Evolutionary conservation across 2,797 vertebrate genomes (phyloP), one percentile per base, ranked within the genome.

Genomic region (Smutsia temminckii): DNA sequence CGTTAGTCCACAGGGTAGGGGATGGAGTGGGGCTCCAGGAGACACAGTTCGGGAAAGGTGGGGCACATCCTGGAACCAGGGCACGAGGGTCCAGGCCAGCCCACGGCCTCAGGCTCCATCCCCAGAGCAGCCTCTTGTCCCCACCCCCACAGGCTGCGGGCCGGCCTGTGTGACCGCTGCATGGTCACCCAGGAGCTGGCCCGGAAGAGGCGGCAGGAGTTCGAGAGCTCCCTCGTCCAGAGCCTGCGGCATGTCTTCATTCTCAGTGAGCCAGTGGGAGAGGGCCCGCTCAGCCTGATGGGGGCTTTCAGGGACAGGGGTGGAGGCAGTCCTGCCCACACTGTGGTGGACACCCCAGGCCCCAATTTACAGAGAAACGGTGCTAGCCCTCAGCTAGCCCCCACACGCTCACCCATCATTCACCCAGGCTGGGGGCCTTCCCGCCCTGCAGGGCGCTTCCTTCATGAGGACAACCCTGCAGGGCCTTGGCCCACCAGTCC

Each of bases 171-270:
- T 6, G 99, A 99, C 98, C 98, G 99, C 93, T 99, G 99, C 95
- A 99, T 99, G 57, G 99, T 99, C 69, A 99, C 99, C 17, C 99
- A 99, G 98, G 99, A 99, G 57, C 98, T 99, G 51, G 99, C 99
- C 5, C 99, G 99, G 94, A 99, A 99, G 96, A 99, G 98, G 95
- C 99, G 99, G 95, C 99, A 99, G 68, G 99, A 99, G 42, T 99
- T 98, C 0, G 99, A 99, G 96, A 98, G 95, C 4, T 98, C 98
- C 0, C 99, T 99, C 80, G 98, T 99, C 17, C 99, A 99, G 98
- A 99, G 98, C 94, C 98, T 99, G 49, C 99, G 99, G 95, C 99
- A 99, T 92, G 99, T 99, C 97, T 99, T 99, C 80, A 91, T 99
- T 61, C 98, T 99, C 79, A 99, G 99, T 99, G 98, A 27, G 97